Conservation (phyloP, 1,140 invertebrate genomes). For the Probaryconus sp. region DNA sequence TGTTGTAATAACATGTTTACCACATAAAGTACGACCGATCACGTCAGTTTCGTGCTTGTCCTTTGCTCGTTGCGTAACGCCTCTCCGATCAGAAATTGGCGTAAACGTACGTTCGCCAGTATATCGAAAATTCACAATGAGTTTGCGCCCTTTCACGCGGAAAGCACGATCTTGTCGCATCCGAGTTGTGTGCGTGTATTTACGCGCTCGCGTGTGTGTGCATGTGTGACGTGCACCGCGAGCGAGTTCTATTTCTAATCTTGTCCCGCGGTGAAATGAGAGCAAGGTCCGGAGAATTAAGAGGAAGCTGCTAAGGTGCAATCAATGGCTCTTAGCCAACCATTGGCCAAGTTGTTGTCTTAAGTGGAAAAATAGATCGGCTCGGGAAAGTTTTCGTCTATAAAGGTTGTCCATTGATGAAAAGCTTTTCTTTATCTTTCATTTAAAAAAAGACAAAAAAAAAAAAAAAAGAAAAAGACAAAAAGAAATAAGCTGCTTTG, state of each 20-base stretch:
- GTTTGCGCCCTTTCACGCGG: slow-evolving; percentile 61
- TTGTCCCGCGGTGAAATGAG: slow-evolving; percentile 75
- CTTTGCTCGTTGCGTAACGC: slow-evolving; percentile 41
- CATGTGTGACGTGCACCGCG: slow-evolving; percentile 49
- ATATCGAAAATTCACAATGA: slow-evolving; percentile 40
- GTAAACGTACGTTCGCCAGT: not conserved
- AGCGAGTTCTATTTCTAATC: slow-evolving; percentile 72
- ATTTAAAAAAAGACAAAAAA: no score
- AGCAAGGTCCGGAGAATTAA: slow-evolving; percentile 78
- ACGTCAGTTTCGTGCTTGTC: slow-evolving; percentile 51
- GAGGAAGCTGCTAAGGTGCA: slow-evolving; percentile 77
- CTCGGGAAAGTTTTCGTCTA: slow-evolving; percentile 49
- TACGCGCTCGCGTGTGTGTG: no score
- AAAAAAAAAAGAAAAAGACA: no score
- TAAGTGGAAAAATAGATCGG: slow-evolving; percentile 74
- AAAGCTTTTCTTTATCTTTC: slow-evolving; percentile 16
- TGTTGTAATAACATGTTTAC: slow-evolving; percentile 61
- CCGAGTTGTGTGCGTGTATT: slow-evolving; percentile 44
- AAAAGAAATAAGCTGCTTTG: no score
- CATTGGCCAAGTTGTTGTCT: slow-evolving; percentile 73
- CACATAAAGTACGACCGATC: slow-evolving; percentile 47
- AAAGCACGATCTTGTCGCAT: slow-evolving; percentile 43
- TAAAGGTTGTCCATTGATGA: slow-evolving; percentile 53
- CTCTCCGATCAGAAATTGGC: slow-evolving; percentile 42
- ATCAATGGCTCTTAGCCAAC: slow-evolving; percentile 75